These are phyloP conservation scores for Anolis carolinensis DNA, from an alignment of 2,113 vertebrate species.

Conservation along the genomic window DNA sequence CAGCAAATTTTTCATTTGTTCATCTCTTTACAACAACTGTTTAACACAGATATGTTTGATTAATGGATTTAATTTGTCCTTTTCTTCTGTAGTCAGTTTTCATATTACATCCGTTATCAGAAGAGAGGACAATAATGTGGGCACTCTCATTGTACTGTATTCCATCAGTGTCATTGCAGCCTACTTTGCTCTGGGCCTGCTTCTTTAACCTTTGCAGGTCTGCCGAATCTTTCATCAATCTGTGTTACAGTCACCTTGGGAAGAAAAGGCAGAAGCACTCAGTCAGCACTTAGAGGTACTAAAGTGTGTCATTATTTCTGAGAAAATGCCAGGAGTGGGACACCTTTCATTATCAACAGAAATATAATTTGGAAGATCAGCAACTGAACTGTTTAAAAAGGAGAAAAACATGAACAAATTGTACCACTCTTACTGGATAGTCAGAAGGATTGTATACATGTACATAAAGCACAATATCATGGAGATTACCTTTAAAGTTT, in stretches of 20 bases:
- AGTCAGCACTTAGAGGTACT: conserved; percentile 81
- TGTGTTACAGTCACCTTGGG: conserved; percentile 82
- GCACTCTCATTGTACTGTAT: conserved; percentile 64
- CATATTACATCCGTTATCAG: conserved; percentile 82
- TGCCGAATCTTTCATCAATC: conserved; percentile 80
- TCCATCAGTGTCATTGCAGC: conserved; percentile 79
- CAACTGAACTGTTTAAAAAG: conserved; percentile 53
- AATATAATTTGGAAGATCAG: conserved; percentile 79
- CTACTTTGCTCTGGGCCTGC: conserved; percentile 75
- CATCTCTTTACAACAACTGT: conserved; percentile 77
- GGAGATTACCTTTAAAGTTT: background rate
- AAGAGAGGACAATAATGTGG: conserved; percentile 74
- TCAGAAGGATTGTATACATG: conserved; percentile 8
- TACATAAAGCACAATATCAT: background rate
- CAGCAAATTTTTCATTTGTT: conserved; percentile 83
- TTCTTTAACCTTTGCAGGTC: conserved; percentile 82
- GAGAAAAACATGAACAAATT: conserved; percentile 65
- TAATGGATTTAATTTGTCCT: conserved; percentile 87
- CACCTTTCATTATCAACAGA: conserved; percentile 74
- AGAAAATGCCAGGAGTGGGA: conserved; percentile 72
- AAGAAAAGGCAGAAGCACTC: conserved; percentile 76
- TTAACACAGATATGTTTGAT: conserved; percentile 85
- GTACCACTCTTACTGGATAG: conserved; percentile 36
- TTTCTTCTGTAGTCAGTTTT: conserved; percentile 82
- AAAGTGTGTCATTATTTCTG: conserved; percentile 81